Base-by-base conservation (phyloP, 2,888 invertebrate species). In the Nebria salina region DNA sequence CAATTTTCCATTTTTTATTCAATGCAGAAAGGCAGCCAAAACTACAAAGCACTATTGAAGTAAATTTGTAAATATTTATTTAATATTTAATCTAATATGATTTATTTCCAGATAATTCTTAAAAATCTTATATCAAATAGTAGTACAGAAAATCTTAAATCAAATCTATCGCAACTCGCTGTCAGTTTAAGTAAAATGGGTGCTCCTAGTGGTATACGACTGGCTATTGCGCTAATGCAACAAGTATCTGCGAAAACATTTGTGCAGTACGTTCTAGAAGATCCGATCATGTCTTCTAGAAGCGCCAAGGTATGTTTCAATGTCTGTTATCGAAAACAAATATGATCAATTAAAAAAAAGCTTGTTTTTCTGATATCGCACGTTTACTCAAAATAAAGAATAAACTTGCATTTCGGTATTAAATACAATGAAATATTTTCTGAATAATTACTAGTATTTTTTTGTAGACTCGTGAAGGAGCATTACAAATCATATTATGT, bases 401-500 rank as follows among this genome's bases (percentile, higher is more conserved):
- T 34, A 34, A 34, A 34, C 34, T 34, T 34, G 34, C 34, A 34
- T 34, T 34, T 34, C 34, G 34, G 0, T 34, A 34, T 34, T 5
- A 5, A 34, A 34, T 5, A 2, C 5, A 34, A 34, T 34, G 34
- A 34, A 34, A 1, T 34, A 20, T 20, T 20, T 20, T 20, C 20
- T 20, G 20, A 20, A 20, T 20, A 34, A 34, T 34, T 34, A 34
- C 34, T 54, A 54, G 25, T 66, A 76, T 65, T 65, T 8, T 54
- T 65, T 66, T 76, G 8, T 13, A 80, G 80, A 68, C 68, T 82
- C 90, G 95, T 80, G 95, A 95, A 88, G 94, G 95, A 85, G 92
- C 94, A 0, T 87, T 96, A 8, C 94, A 96, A 88, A 92, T 95
- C 85, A 90, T 95, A 75, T 95, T 96, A 86, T 94, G 94, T 83